A percentile compares a stretch with the other conserved stretches of the same genome.
Evolutionary conservation across 1,140 invertebrate species (phyloP).

Genomic region (Bombyx mori): ASM3026992v2 NC_085119.1:13704501-13705000

Average conservation of each 20-base stretch:
- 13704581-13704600: conserved; percentile 2
- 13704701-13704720: too few species aligned
- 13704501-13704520: too few species aligned
- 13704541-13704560: background rate
- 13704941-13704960: background rate
- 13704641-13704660: background rate
- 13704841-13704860: too few species aligned
- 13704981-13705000: conserved; percentile 7
- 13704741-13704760: too few species aligned
- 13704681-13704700: too few species aligned
- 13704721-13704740: too few species aligned
- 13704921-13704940: background rate
- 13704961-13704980: conserved; percentile 1
- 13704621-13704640: background rate
- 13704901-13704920: background rate
- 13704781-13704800: too few species aligned
- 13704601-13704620: conserved; percentile 1
- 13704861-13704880: background rate
- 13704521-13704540: too few species aligned
- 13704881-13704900: background rate
- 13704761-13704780: too few species aligned
- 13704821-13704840: too few species aligned
- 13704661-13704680: too few species aligned
- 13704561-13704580: background rate
- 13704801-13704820: too few species aligned